Conservation (phyloP, 2,888 invertebrate species). For the Plagodis dolabraria region DNA sequence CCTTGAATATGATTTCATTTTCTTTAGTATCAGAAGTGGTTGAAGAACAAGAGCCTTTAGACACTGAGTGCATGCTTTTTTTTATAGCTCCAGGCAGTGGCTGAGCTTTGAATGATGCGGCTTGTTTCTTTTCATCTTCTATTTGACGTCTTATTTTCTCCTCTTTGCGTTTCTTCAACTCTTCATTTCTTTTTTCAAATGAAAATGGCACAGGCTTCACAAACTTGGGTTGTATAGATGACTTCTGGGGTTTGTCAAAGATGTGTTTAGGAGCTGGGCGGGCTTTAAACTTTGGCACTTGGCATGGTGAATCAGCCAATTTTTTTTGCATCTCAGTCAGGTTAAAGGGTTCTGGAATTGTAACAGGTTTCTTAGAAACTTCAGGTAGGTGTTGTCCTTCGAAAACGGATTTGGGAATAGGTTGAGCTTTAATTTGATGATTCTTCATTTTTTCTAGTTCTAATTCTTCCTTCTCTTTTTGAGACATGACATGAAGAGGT, state of each 20-base stretch:
- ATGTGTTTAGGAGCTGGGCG: constrained; percentile 85
- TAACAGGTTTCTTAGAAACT: constrained; percentile 81
- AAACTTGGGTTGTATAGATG: constrained; percentile 58
- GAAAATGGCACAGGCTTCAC: constrained; percentile 85
- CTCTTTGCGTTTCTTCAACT: constrained; percentile 83
- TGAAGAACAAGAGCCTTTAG: constrained; percentile 58
- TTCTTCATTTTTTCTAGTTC: constrained; percentile 87
- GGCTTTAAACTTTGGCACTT: constrained; percentile 81
- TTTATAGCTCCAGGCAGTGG: constrained; percentile 85
- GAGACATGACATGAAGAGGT: constrained; percentile 79
- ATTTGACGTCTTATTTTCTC: constrained; percentile 85
- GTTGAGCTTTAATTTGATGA: constrained; percentile 88
- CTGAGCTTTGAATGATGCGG: constrained; percentile 88
- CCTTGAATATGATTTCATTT: constrained; percentile 84
- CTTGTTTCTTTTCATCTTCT: constrained; percentile 85
- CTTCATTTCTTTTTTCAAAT: constrained; percentile 87
- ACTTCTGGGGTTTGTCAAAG: constrained; percentile 36
- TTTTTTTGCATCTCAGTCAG: constrained; percentile 84
- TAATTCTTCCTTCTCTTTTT: constrained; percentile 85
- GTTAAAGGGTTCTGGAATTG: constrained; percentile 87
- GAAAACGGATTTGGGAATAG: constrained; percentile 86
- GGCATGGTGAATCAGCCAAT: constrained; percentile 46
- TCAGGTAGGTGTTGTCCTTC: constrained; percentile 78
- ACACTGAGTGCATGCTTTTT: constrained; percentile 66
- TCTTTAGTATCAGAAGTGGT: constrained; percentile 76